Conservation (phyloP, 2,113 vertebrate genomes). For the Elgaria multicarinata region DNA sequence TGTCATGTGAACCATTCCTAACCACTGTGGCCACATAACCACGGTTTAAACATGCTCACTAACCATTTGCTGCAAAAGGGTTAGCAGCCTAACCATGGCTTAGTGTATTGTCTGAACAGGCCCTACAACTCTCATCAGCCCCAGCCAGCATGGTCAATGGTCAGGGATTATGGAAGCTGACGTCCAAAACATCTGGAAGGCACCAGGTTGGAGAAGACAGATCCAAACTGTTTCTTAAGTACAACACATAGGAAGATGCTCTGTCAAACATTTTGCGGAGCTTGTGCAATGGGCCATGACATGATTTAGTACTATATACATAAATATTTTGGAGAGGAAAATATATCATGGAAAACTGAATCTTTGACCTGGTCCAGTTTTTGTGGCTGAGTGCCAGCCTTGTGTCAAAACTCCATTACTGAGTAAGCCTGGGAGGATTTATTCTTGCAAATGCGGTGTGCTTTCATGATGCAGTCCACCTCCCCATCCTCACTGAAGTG, state of each 20-base stretch:
- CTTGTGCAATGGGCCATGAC: neutral
- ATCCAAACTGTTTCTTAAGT: neutral
- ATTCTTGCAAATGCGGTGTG: conserved; percentile 7
- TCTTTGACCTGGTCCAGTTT: conserved; percentile 23
- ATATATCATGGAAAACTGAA: conserved; percentile 5
- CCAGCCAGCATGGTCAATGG: too few species aligned
- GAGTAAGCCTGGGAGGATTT: conserved; percentile 11
- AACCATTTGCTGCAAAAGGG: too few species aligned
- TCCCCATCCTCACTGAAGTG: neutral
- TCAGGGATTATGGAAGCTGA: too few species aligned
- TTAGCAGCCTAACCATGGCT: too few species aligned
- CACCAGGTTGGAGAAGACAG: too few species aligned
- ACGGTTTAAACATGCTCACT: too few species aligned
- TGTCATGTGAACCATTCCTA: too few species aligned
- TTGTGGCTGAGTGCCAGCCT: conserved; percentile 19
- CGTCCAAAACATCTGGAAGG: too few species aligned
- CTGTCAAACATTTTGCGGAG: neutral
- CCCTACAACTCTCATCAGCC: too few species aligned
- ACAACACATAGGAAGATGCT: neutral
- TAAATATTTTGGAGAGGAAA: conserved; percentile 23
- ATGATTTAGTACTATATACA: conserved; percentile 14
- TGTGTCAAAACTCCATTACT: conserved; percentile 26
- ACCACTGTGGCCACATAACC: too few species aligned
- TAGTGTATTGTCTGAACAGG: too few species aligned
- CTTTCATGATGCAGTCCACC: neutral